phyloP scores from a whole-genome alignment of 1,140 invertebrate genomes.

The Drosophila bocki region DNA sequence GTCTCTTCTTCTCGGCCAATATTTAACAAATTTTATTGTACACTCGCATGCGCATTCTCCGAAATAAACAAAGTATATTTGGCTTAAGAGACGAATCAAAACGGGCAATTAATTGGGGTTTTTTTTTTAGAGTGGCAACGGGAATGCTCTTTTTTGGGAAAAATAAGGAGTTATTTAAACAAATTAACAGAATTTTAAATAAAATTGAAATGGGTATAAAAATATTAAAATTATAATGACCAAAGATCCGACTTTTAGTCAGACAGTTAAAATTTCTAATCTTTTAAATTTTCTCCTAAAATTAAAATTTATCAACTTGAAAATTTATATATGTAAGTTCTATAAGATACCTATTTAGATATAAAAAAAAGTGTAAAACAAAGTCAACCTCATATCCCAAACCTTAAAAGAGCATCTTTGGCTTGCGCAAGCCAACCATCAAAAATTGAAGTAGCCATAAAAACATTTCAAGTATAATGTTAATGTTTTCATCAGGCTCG shows the following conservation, averaged over 20 bases:
- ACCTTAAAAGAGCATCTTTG: constrained; percentile 11
- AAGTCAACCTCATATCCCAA: constrained; percentile 1
- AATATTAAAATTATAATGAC: too few relatives aligned
- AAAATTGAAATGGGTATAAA: neutral
- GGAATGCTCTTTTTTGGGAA: neutral
- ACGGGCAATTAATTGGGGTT: neutral
- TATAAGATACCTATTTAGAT: neutral
- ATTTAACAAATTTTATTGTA: constrained; percentile 78
- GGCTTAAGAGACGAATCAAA: constrained; percentile 7
- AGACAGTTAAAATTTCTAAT: too few relatives aligned
- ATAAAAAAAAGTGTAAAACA: neutral
- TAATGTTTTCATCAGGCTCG: constrained; percentile 78
- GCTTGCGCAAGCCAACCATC: constrained; percentile 48
- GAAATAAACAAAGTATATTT: constrained; percentile 29
- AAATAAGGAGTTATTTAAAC: neutral
- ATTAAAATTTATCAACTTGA: too few relatives aligned
- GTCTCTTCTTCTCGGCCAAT: constrained; percentile 53
- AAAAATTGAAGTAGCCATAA: constrained; percentile 78
- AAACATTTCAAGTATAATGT: constrained; percentile 67
- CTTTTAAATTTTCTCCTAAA: too few relatives aligned
- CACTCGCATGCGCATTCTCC: constrained; percentile 70
- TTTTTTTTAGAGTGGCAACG: neutral
- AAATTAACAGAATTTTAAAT: neutral
- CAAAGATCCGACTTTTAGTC: too few relatives aligned
- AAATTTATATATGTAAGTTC: too few relatives aligned